Evolutionary conservation across 2,797 vertebrate genomes (phyloP).

Genomic region (Morelia viridis): DNA sequence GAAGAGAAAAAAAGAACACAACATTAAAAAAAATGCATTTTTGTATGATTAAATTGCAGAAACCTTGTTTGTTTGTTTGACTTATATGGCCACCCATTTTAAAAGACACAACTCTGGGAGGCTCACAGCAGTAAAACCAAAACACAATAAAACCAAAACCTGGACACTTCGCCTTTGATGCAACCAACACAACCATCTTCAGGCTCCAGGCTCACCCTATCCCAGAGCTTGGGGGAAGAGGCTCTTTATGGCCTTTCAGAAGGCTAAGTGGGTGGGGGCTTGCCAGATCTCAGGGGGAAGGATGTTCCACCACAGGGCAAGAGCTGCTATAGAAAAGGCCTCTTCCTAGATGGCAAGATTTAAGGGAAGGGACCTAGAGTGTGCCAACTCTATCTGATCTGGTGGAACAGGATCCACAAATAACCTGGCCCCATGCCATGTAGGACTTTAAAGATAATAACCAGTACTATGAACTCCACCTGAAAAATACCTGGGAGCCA

Average conservation of each 20-base stretch:
- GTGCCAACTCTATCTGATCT: neutral
- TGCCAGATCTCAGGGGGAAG: neutral
- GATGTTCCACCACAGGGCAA: neutral
- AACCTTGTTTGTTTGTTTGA: neutral
- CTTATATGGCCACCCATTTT: neutral
- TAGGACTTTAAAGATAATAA: neutral
- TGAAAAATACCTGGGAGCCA: neutral
- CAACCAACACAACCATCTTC: neutral
- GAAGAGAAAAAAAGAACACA: neutral
- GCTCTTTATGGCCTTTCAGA: neutral
- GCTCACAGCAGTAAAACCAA: neutral
- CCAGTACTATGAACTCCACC: neutral
- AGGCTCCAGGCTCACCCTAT: neutral
- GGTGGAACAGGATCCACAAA: neutral
- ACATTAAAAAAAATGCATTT: neutral
- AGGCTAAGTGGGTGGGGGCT: neutral
- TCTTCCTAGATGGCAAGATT: neutral
- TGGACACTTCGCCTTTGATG: neutral
- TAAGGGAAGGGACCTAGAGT: neutral
- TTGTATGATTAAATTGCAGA: neutral
- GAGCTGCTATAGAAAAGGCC: neutral
- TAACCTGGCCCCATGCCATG: neutral
- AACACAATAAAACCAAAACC: neutral
- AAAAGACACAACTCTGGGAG: neutral
- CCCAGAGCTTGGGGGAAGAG: neutral